Conservation (phyloP, 2,113 vertebrate genomes). For the Hirundichthys speculiger region DNA sequence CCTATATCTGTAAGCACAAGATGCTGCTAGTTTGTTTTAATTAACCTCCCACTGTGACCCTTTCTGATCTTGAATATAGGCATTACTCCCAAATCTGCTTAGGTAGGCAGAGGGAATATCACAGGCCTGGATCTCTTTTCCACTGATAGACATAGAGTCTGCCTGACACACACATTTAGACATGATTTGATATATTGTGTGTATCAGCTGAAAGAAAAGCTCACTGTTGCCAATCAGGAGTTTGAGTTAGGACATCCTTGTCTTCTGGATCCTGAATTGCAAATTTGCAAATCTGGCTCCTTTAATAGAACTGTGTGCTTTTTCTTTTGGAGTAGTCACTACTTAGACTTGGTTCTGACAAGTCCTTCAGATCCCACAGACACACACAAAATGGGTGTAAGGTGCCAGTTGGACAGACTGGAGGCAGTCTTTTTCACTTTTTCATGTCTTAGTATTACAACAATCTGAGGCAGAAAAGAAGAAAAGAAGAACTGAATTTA, state of each 20-base stretch:
- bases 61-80: not conserved
- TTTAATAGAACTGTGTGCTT: no score
- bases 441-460: no score
- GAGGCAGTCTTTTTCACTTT: no score
- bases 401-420: no score
- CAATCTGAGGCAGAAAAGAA: no score
- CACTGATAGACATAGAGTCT: not conserved
- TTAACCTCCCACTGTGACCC: slow-evolving; percentile 52
- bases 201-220: not conserved
- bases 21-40: slow-evolving; percentile 53
- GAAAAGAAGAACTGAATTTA: no score
- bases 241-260: slow-evolving; percentile 19
- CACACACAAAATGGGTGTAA: no score
- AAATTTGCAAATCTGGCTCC: not conserved
- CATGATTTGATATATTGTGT: not conserved
- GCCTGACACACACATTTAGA: no score
- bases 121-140: no score
- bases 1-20: slow-evolving; percentile 12
- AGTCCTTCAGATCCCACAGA: no score
- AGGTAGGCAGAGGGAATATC: not conserved
- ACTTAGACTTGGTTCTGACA: no score
- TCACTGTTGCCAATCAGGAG: not conserved
- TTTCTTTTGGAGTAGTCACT: no score
- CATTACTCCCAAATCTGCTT: not conserved
- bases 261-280: slow-evolving; percentile 25